Evolutionary conservation across 1,140 invertebrate species (phyloP), one percentile per base, ranked within the genome.

Genomic region (Medauroidea extradentata): DNA sequence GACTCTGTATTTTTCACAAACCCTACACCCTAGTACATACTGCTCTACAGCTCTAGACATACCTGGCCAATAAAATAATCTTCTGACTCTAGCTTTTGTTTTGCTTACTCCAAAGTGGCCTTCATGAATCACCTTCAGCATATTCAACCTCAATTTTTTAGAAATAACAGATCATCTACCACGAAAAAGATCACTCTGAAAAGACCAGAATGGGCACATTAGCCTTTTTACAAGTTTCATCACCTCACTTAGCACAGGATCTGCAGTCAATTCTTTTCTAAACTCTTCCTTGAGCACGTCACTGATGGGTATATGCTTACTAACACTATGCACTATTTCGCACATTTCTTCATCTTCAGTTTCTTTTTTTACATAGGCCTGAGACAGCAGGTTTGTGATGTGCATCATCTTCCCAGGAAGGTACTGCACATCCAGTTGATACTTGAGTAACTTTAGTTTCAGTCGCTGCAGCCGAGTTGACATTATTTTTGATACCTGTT

Each of bases 71-170:
- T 61, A 69, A 16, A 66, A 39, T 8, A 59, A 27, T 61, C 65
- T 48, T 49, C 55, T 39, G 2, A 58, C 24, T 56, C 59, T 53
- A 21, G 53, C 56, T 51, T 60, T 61, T 24, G 50, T 64, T 59
- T 67, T 66, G 18, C 61, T 57, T 4, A 72, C 69, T 2, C 73
- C 73, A 24, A 67, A 60, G 67, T 75, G 73, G 42, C 62, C 51
- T 51, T 59, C 53, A 61, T 75, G 73, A n/a, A 72, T 46, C 18
- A 57, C 14, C 16, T 67, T 52, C 27, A 71, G 56, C 48, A 75
- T 72, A 16, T 70, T 55, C 8, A 23, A 8, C 59, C 71, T 59
- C 14, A 69, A 42, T 7, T 25, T 13, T 43, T 25, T 59, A 11
- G 71, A 69, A 51, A 75, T 66, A 73, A 34, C 2, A 74, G 53